phyloP scores from a whole-genome alignment of 2,888 invertebrate genomes.

The Ochropleura leucogaster region DNA sequence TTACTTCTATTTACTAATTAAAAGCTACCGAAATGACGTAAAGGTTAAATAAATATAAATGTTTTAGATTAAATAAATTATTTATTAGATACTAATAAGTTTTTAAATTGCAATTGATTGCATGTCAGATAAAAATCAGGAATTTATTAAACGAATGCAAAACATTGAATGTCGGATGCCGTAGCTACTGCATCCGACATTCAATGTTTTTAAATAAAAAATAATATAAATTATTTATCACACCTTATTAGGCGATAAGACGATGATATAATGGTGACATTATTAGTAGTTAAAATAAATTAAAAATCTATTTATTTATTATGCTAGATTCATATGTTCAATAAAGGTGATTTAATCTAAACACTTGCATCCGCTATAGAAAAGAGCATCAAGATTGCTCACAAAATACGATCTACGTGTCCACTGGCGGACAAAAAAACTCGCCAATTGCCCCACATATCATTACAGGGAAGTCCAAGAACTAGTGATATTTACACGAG shows the following conservation, averaged over 20 bases:
- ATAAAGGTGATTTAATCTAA: not conserved
- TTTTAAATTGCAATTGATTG: slow-evolving; percentile 28
- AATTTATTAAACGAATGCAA: not conserved
- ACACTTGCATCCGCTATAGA: not conserved
- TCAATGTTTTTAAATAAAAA: slow-evolving; percentile 4
- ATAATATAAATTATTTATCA: not conserved
- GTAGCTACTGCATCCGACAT: slow-evolving; percentile 1
- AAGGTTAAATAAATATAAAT: slow-evolving; percentile 31
- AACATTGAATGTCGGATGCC: slow-evolving; percentile 10
- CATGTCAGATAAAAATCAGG: slow-evolving; percentile 34
- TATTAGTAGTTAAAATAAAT: not conserved
- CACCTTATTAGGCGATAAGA: not conserved
- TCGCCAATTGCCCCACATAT: slow-evolving; percentile 56
- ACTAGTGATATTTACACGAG: slow-evolving; percentile 84
- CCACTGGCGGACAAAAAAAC: slow-evolving; percentile 47
- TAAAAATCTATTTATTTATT: not conserved
- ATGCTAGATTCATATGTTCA: not conserved
- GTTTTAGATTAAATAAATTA: not conserved
- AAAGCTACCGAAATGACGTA: slow-evolving; percentile 23
- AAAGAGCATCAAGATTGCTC: slow-evolving; percentile 43
- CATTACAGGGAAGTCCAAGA: slow-evolving; percentile 74
- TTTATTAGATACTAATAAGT: not conserved
- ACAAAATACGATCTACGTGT: not conserved
- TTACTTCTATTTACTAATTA: slow-evolving; percentile 41
- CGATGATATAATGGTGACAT: not conserved